Evolutionary conservation across 2,113 vertebrate species (phyloP), one percentile per base, ranked within the genome.

Genomic region (Beaufortia kweichowensis): DNA sequence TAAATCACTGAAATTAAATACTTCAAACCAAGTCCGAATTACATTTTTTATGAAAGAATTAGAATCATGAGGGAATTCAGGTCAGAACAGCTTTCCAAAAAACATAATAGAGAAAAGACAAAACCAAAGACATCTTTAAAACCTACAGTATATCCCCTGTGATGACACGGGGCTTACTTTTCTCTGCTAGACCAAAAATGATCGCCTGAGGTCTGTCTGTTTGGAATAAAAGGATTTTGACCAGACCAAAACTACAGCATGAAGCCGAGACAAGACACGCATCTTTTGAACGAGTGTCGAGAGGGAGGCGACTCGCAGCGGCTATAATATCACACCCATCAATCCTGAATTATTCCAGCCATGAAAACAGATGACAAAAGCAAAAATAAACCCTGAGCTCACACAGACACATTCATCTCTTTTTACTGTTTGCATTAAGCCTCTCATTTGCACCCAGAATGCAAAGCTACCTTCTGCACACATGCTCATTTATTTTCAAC

Each of bases 301-400:
- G 57, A 72, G 63, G 57, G 46, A 70, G n/a, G 29, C 61, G 63
- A 75, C 63, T 28, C 29, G 46, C 63, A 31, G 57, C 70, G 74
- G 35, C 70, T 69, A 41, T 76, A 81, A 81, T 78, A 81, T 81
- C 80, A 81, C 48, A 9, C 76, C 73, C 70, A 81, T 81, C 76
- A 81, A 78, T 81, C 80, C 76, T 57, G 73, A 46, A 78, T 81
- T 81, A 70, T 78, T 69, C 64, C 48, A 78, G 76, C 76, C 76
- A 81, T 81, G 62, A 70, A 69, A 69, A 76, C 62, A 41, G 35
- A 59, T 26, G 57, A 75, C 70, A 69, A 65, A 65, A 75, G 57
- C 56, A 75, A 73, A 71, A 81, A 81, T 73, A n/a, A 48, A 64
- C 64, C 56, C 57, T 75, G 63, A 75, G 63, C 64, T 75, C 48